Conservation (phyloP, 2,113 vertebrate genomes). For the Strigops habroptila region DNA sequence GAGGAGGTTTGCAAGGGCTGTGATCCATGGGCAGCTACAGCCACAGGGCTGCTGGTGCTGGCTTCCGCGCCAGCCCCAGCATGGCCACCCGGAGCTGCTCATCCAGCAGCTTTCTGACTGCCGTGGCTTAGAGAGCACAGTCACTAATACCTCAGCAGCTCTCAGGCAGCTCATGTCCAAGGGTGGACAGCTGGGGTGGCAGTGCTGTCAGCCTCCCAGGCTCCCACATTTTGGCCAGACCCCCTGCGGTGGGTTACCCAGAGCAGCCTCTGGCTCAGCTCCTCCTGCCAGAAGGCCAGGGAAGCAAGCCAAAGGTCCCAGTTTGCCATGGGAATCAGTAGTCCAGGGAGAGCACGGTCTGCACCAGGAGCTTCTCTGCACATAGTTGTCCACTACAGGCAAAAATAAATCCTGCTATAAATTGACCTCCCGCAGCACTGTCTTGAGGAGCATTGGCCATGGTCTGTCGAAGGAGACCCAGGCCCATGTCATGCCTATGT, state of each 20-base stretch:
- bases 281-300: neutral
- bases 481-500: neutral
- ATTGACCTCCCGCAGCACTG: neutral
- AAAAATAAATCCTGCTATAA: neutral
- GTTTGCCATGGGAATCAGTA: neutral
- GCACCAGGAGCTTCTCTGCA: neutral
- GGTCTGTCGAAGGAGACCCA: neutral
- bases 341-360: neutral
- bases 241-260: rapidly evolving
- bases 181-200: neutral
- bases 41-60: rapidly evolving
- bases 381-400: neutral
- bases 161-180: rapidly evolving
- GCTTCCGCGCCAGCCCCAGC: neutral
- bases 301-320: neutral
- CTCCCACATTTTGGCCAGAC: rapidly evolving
- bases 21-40: neutral
- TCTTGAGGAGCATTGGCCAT: neutral
- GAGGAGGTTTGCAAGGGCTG: neutral
- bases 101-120: neutral
- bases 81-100: rapidly evolving
- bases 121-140: rapidly evolving
- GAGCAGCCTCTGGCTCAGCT: neutral
- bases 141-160: neutral
- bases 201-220: rapidly evolving